A percentile compares a stretch with the other conserved stretches of the same genome.
phyloP scores from a whole-genome alignment of 2,113 vertebrate genomes.

The Ictidomys tridecemlineatus region DNA sequence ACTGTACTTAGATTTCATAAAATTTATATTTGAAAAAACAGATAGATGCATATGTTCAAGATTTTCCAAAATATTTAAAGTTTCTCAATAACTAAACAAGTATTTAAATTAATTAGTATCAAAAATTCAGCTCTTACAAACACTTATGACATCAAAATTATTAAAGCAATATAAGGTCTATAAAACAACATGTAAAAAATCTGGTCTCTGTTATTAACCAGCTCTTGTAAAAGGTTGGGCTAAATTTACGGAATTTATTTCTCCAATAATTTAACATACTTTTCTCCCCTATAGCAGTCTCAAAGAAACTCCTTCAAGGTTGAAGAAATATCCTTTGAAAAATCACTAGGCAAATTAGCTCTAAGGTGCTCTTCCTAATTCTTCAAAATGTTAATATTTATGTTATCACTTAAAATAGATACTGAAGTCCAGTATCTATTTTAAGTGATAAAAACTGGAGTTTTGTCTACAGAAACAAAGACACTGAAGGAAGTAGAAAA shows the following conservation, averaged over 20 bases:
- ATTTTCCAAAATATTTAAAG: not conserved
- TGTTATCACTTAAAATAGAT: not conserved
- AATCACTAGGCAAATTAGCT: not conserved
- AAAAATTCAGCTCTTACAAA: not conserved
- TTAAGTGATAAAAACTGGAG: not conserved
- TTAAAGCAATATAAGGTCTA: not conserved
- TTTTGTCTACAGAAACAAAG: not conserved
- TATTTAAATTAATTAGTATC: constrained; percentile 41
- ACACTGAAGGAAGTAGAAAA: not conserved
- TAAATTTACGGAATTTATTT: not conserved
- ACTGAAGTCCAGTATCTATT: not conserved
- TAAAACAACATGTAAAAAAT: constrained; percentile 27
- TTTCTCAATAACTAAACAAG: not conserved
- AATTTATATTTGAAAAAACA: not conserved
- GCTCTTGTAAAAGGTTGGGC: not conserved
- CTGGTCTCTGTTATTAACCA: not conserved
- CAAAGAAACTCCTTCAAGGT: not conserved
- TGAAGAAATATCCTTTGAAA: not conserved
- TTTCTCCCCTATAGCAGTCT: not conserved
- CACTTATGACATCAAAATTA: not conserved
- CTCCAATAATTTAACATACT: not conserved
- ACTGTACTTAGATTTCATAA: not conserved
- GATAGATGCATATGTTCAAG: not conserved
- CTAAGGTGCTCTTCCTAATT: not conserved
- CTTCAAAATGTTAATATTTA: not conserved